Conservation (phyloP, 2,113 vertebrate genomes). For the Bos indicus region DNA sequence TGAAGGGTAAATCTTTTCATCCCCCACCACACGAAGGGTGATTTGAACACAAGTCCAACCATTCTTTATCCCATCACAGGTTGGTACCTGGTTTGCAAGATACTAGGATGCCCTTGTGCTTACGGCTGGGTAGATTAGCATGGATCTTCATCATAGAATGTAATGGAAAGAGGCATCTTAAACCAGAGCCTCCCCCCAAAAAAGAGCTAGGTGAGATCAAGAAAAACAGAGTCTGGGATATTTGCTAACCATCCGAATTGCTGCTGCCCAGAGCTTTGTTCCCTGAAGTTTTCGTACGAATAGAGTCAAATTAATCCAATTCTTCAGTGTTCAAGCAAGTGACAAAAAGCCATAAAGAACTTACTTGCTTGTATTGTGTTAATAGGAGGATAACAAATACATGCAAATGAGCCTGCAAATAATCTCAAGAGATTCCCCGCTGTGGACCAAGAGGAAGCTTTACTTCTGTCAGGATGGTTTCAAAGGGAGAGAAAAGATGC, state of each 20-base stretch:
- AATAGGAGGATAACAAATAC: not conserved
- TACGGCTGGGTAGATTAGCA: conserved; percentile 8
- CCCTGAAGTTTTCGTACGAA: conserved; percentile 41
- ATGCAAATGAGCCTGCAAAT: not conserved
- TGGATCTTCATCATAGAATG: not conserved
- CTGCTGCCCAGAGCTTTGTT: conserved; percentile 31
- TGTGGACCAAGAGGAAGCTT: not conserved
- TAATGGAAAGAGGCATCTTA: not conserved
- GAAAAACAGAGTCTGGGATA: conserved; percentile 1
- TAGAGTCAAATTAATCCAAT: fast-evolving
- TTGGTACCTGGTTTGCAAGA: not conserved
- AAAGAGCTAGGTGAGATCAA: not conserved
- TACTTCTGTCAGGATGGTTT: not conserved
- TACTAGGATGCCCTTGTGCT: conserved; percentile 28
- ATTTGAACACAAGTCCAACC: conserved; percentile 5
- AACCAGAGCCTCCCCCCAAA: not conserved
- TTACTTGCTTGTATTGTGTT: not conserved
- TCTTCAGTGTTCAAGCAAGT: not conserved
- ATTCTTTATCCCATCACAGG: not conserved
- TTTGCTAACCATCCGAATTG: conserved; percentile 48
- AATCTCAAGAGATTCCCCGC: not conserved
- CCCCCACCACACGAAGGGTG: not conserved
- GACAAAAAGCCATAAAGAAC: conserved; percentile 19
- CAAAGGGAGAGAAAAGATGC: conserved; percentile 10
- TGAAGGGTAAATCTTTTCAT: not conserved